A percentile compares a stretch with the other conserved stretches of the same genome.
Conservation (phyloP, 2,113 vertebrate species). For the Piaya cayana region DNA sequence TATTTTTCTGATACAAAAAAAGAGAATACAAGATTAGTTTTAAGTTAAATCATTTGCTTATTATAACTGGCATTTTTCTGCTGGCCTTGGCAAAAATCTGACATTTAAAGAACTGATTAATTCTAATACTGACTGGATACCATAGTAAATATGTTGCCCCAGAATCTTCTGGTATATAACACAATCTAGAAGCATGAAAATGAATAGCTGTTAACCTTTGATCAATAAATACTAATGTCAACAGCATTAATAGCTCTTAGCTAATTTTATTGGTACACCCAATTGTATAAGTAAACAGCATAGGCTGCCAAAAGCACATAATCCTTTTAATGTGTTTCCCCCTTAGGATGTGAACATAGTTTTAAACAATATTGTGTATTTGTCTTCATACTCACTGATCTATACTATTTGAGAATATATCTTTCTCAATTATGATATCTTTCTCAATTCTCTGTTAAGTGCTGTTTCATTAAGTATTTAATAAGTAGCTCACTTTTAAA, state of each 20-base stretch:
- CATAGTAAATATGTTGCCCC: background rate
- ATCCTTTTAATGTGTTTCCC: background rate
- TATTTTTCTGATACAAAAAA: slow-evolving; percentile 4
- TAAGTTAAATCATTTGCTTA: background rate
- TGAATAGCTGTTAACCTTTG: background rate
- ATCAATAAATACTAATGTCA: background rate
- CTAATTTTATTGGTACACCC: background rate
- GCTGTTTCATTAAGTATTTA: background rate
- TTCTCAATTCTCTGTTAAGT: background rate
- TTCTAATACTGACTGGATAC: background rate
- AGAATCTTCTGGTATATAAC: background rate
- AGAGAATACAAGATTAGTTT: background rate
- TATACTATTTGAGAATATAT: background rate
- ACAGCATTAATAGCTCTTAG: background rate
- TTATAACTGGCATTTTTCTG: background rate
- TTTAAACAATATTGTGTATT: background rate
- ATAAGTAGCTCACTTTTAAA: background rate
- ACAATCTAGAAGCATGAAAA: background rate
- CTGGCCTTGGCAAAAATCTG: background rate
- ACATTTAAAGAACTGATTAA: background rate
- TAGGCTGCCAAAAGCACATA: background rate
- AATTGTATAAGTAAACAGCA: background rate
- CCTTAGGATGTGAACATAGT: background rate
- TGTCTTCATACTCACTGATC: background rate
- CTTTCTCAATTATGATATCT: background rate